Evolutionary conservation across 2,113 vertebrate species (phyloP).

Genomic region (Tympanuchus pallidicinctus): DNA sequence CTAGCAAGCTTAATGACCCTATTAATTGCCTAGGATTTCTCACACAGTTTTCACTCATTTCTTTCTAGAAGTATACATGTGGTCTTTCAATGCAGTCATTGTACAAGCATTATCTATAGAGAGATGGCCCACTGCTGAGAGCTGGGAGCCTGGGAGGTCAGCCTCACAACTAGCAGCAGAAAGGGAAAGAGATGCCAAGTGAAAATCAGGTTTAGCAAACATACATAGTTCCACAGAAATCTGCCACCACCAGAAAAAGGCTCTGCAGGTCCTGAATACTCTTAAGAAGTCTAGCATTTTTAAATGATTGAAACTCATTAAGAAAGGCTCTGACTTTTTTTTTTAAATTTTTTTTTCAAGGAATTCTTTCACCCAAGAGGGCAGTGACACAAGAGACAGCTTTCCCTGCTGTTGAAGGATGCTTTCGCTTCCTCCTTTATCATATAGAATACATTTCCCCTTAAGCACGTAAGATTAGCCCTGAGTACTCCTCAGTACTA

Average conservation of each 20-base stretch:
- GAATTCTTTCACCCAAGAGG: background rate
- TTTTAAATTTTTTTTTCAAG: background rate
- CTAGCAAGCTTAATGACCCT: conserved; percentile 44
- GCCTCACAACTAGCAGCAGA: background rate
- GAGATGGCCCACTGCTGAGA: background rate
- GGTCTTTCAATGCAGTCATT: background rate
- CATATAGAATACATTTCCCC: background rate
- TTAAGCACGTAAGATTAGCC: background rate
- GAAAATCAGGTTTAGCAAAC: background rate
- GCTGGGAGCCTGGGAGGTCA: background rate
- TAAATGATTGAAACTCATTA: background rate
- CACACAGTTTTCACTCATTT: conserved; percentile 3
- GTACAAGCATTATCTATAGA: background rate
- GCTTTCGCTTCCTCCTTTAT: background rate
- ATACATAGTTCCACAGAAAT: background rate
- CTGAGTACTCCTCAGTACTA: too few species aligned
- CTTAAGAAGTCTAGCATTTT: background rate
- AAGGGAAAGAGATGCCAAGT: background rate
- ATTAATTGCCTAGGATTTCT: conserved; percentile 52
- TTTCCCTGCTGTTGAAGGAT: background rate
- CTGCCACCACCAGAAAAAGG: background rate
- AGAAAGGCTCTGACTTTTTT: background rate
- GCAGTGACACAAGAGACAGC: background rate
- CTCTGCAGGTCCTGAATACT: background rate
- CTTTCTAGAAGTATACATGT: background rate